A percentile compares a stretch with the other conserved stretches of the same genome.
Evolutionary conservation across 2,797 vertebrate genomes (phyloP).

Genomic region (Acrocephalus scirpaceus): DNA sequence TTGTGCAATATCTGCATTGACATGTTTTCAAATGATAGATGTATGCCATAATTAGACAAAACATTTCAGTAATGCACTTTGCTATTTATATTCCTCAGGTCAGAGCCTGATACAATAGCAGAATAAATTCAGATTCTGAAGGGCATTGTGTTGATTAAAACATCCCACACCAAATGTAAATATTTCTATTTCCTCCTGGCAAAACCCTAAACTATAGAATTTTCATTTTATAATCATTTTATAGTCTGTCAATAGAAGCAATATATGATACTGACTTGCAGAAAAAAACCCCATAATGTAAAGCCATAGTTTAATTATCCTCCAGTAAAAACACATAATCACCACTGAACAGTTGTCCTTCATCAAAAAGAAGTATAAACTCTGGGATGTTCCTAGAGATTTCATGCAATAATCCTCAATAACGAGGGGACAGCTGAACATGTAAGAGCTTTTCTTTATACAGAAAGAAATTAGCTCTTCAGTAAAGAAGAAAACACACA

Average conservation of each 20-base stretch:
- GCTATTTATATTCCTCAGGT: constrained; percentile 26
- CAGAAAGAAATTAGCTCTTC: not conserved
- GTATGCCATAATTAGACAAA: constrained; percentile 5
- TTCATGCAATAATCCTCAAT: not conserved
- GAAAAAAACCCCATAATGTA: not conserved
- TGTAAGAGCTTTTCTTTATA: not conserved
- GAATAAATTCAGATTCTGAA: not conserved
- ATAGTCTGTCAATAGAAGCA: not conserved
- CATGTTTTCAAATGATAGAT: not conserved
- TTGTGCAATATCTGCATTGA: not conserved
- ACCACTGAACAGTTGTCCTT: not conserved
- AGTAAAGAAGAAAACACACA: not conserved
- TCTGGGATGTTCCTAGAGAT: not conserved
- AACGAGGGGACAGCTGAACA: not conserved
- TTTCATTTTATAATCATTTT: not conserved
- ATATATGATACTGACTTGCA: not conserved
- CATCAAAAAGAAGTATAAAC: not conserved
- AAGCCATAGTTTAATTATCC: not conserved
- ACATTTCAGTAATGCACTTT: not conserved
- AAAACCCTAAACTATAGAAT: not conserved
- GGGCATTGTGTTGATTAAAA: not conserved
- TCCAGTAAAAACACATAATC: not conserved
- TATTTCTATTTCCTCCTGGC: not conserved
- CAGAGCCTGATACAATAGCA: not conserved
- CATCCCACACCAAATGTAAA: not conserved